Evolutionary conservation across 2,888 invertebrate species (phyloP), one percentile per base, ranked within the genome.

Genomic region (Agrochola lota): DNA sequence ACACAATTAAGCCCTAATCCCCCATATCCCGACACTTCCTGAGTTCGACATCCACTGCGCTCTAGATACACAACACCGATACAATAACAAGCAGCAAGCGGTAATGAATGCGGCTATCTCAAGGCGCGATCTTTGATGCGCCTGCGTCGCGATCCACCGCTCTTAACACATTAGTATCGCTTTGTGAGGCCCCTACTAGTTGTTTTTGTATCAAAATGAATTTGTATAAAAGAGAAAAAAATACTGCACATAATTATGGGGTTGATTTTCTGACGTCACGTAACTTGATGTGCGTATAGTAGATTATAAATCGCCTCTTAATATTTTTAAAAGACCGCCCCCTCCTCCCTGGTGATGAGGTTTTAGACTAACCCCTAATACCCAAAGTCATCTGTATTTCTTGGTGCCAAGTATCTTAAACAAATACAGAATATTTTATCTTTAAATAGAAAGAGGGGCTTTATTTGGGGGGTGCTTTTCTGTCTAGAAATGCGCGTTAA

Each of bases 101-200:
- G 88, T 89, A 91, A 91, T 91, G 88, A 88, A 88, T 87, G 85
- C 73, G 79, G 83, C 83, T 89, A 91, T 91, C 90, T 78, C 67
- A 46, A 76, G 77, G 23, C 55, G 76, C 59, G 60, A 87, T 87
- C 86, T 81, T 77, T 81, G 85, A 76, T 85, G 87, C 84, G 89
- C 89, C 81, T 86, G 90, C 83, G 81, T 71, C 81, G 79, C 81
- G 62, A 86, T 84, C 69, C 52, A 80, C 76, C 74, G 85, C 73
- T 81, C 76, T 63, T 85, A 75, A 78, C 80, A 81, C 80, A 87
- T 87, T 84, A 79, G 75, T 55, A 82, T 81, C 74, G 76, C 66
- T 77, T 77, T 71, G 68, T n/a, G 67, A 15, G 55, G 26, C 88
- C 84, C 80, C 84, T 87, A 85, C 87, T 69, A 87, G 3, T 77